These are phyloP conservation scores for Orthosia gothica DNA, from an alignment of 2,888 invertebrate species.

Conservation along the genomic window DNA sequence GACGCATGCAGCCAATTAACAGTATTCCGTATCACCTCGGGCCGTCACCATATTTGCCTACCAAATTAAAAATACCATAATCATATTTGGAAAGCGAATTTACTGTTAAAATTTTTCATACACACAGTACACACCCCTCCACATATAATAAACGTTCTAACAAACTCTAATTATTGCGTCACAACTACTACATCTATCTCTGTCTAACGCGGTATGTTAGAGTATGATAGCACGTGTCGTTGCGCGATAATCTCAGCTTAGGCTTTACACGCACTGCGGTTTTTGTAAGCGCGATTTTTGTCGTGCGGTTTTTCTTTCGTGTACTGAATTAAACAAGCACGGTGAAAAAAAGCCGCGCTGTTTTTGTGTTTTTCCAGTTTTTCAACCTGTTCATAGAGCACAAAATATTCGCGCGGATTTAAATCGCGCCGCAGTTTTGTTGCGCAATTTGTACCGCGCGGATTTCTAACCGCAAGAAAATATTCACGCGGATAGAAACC, in stretches of 20 bases:
- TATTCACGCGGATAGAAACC: too few species aligned
- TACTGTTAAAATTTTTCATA: conserved; percentile 9
- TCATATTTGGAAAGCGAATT: not conserved
- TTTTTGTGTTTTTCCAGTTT: too few species aligned
- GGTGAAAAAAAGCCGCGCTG: too few species aligned
- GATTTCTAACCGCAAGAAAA: too few species aligned
- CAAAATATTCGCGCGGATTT: too few species aligned
- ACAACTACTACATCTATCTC: conserved; percentile 7
- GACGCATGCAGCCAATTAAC: not conserved
- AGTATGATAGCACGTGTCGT: conserved; percentile 8
- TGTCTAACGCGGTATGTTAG: not conserved
- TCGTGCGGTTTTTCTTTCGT: too few species aligned
- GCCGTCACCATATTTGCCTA: conserved; percentile 7
- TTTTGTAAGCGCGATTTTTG: too few species aligned
- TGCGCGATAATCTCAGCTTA: conserved; percentile 35
- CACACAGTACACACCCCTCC: conserved; percentile 12
- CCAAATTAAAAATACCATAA: conserved; percentile 7
- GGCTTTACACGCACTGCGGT: not conserved
- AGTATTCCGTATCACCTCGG: conserved; percentile 5
- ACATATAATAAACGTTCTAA: conserved; percentile 30
- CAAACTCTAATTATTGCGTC: conserved; percentile 53
- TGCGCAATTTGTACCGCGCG: too few species aligned
- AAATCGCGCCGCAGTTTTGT: too few species aligned
- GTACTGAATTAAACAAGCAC: too few species aligned
- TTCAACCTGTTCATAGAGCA: too few species aligned